Percentiles rank a stretch among this genome's conserved stretches.
Conservation (phyloP, 2,113 vertebrate genomes). For the Garra rufa region DNA sequence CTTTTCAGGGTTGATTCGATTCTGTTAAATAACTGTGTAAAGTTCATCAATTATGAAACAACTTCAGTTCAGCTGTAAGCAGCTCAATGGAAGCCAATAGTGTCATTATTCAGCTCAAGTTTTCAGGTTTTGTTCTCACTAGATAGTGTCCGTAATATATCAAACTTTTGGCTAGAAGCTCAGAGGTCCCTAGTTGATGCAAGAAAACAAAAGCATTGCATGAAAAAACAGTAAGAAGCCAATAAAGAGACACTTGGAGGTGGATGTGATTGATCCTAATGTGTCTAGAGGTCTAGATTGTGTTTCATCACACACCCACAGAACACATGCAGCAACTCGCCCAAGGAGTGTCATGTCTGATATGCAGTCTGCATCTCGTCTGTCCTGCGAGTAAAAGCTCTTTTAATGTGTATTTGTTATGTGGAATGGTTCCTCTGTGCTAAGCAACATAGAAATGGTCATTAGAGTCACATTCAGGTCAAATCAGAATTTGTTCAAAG, state of each 20-base stretch:
- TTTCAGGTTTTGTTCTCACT: too few species aligned
- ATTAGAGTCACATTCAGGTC: neutral
- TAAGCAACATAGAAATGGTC: conserved; percentile 15
- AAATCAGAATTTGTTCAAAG: neutral
- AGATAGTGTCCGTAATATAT: too few species aligned
- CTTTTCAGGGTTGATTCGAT: neutral
- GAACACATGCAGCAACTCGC: conserved; percentile 49
- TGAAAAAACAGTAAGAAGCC: neutral
- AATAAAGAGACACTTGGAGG: neutral
- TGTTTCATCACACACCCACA: conserved; percentile 16
- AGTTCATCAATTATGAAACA: neutral
- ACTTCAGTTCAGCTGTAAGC: neutral
- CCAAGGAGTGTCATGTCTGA: conserved; percentile 50
- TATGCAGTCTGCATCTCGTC: neutral
- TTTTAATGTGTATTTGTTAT: conserved; percentile 20
- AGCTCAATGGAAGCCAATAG: neutral
- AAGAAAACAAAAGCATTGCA: neutral
- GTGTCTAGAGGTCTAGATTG: neutral
- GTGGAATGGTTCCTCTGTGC: neutral
- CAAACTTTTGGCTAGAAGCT: neutral
- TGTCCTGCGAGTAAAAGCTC: neutral
- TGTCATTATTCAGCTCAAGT: neutral
- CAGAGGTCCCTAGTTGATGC: neutral
- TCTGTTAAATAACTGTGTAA: neutral
- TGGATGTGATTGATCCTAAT: neutral